Percentiles rank a stretch among this genome's conserved stretches.
Evolutionary conservation across 2,797 vertebrate species (phyloP).

Genomic region (Aselliscus stoliczkanus): DNA sequence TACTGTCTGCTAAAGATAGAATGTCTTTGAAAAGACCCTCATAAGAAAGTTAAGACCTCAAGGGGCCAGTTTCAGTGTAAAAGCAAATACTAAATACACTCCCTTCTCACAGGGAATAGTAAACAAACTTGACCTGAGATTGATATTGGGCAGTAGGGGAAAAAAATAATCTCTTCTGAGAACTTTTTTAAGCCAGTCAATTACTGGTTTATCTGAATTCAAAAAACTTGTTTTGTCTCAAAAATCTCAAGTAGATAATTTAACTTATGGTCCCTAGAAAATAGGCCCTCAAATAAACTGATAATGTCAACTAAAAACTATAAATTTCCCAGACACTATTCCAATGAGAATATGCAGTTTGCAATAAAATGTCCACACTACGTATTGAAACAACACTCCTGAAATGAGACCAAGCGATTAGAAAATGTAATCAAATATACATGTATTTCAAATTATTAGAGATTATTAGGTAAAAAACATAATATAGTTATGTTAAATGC

Average conservation of each 20-base stretch:
- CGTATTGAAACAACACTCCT: background rate
- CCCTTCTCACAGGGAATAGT: background rate
- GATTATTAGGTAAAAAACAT: background rate
- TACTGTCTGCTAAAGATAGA: background rate
- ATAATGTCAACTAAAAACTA: background rate
- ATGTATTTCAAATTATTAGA: background rate
- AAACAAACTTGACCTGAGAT: background rate
- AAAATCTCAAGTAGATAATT: constrained; percentile 5
- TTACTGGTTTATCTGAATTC: background rate
- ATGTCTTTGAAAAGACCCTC: background rate
- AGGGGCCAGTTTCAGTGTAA: background rate
- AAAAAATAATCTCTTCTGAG: background rate
- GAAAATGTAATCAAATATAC: background rate
- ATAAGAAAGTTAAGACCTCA: background rate
- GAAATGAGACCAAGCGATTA: background rate
- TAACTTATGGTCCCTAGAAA: background rate
- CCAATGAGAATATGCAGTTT: background rate
- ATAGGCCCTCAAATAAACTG: background rate
- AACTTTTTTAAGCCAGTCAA: background rate
- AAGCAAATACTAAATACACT: background rate
- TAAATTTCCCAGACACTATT: background rate
- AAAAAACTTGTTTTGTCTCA: background rate
- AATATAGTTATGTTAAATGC: background rate
- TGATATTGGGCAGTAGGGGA: background rate
- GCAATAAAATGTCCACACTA: background rate